Conservation (phyloP, 2,797 vertebrate species). For the Morelia viridis region DNA sequence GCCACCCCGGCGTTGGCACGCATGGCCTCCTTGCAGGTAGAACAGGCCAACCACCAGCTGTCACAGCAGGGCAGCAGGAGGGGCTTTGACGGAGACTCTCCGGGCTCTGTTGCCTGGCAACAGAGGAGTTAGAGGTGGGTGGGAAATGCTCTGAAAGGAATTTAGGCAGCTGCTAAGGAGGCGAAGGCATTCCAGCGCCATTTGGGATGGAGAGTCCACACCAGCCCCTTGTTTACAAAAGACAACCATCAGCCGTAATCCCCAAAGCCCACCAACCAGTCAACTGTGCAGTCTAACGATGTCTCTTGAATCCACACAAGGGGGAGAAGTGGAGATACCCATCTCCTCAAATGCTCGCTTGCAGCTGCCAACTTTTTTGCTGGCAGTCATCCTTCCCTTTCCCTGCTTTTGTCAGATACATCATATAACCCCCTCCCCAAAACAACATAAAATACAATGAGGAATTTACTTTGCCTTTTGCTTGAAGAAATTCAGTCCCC, state of each 20-base stretch:
- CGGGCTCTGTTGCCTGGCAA: not conserved
- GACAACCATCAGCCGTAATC: not conserved
- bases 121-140: not conserved
- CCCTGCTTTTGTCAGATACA: not conserved
- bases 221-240: not conserved
- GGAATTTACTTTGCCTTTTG: not conserved
- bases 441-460: not conserved
- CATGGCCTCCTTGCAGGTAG: not conserved
- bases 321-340: not conserved
- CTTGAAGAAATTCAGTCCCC: not conserved
- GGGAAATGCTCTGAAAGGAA: not conserved
- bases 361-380: too few species aligned
- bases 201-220: not conserved
- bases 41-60: not conserved
- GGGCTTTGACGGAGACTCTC: not conserved
- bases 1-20: not conserved
- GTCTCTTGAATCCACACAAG: not conserved
- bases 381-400: not conserved
- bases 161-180: not conserved
- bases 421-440: not conserved
- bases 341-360: not conserved
- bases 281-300: not conserved
- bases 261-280: not conserved
- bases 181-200: not conserved
- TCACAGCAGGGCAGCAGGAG: not conserved